These are phyloP conservation scores for Phragmatobia fuliginosa DNA, from an alignment of 2,888 invertebrate species.

Conservation along the genomic window DNA sequence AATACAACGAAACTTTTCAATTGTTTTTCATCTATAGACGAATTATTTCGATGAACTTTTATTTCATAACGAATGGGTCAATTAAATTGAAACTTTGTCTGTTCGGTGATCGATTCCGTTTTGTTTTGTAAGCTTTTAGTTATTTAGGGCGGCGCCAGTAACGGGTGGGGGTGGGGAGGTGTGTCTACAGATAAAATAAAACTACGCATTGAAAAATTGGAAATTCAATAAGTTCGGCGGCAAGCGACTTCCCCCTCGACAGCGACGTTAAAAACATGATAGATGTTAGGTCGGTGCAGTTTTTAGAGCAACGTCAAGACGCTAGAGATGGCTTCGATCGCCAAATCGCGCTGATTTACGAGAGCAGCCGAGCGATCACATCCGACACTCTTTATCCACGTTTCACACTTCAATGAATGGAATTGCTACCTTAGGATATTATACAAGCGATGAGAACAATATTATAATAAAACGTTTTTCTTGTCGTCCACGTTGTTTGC, in stretches of 20 bases:
- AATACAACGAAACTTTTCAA: conserved; percentile 28
- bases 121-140: conserved; percentile 40
- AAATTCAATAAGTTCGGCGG: conserved; percentile 67
- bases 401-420: background rate
- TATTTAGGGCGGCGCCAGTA: conserved; percentile 30
- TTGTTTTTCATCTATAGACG: conserved; percentile 26
- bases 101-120: conserved; percentile 41
- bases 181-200: conserved; percentile 60
- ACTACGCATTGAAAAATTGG: conserved; percentile 59
- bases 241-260: conserved; percentile 51
- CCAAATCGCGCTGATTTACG: conserved; percentile 39
- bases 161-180: conserved; percentile 43
- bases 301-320: conserved; percentile 27
- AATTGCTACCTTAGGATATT: background rate
- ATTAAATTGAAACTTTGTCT: conserved; percentile 45
- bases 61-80: conserved; percentile 40
- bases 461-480: background rate
- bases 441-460: too few relatives aligned
- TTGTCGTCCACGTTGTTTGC: background rate
- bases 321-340: conserved; percentile 15
- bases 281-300: conserved; percentile 53
- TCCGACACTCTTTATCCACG: conserved; percentile 27
- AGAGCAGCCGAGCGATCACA: conserved; percentile 10
- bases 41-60: conserved; percentile 36
- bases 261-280: conserved; percentile 64